Conservation (phyloP, 2,888 invertebrate genomes). For the Eupsilia transversa region DNA sequence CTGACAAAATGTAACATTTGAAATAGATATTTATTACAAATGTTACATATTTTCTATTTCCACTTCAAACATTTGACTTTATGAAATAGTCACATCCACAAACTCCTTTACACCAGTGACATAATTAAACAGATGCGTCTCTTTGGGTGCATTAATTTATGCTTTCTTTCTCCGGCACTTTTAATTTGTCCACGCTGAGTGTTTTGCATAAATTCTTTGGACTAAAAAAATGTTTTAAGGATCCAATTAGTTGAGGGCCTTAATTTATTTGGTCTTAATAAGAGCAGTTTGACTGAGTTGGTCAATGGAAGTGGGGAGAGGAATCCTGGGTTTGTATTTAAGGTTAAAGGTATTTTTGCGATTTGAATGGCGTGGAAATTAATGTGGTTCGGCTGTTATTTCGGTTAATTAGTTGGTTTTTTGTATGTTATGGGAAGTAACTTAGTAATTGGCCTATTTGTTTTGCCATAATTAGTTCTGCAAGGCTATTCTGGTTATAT, state of each 20-base stretch:
- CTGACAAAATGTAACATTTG: no score
- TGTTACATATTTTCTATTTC: no score
- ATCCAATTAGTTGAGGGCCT: constrained; percentile 84
- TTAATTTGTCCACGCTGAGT: constrained; percentile 88
- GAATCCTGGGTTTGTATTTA: constrained; percentile 53
- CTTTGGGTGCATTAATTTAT: constrained; percentile 89
- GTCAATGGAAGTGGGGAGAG: constrained; percentile 64
- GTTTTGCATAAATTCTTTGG: constrained; percentile 89
- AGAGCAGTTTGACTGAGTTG: constrained; percentile 75
- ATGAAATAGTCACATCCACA: constrained; percentile 75
- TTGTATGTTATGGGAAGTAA: not conserved
- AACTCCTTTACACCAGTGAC: constrained; percentile 62
- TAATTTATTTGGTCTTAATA: constrained; percentile 88
- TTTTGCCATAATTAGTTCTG: not conserved
- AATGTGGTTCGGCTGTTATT: not conserved
- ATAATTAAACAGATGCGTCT: constrained; percentile 88
- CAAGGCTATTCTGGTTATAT: not conserved
- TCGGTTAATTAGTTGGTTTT: constrained; percentile 13
- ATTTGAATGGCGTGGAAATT: constrained; percentile 31
- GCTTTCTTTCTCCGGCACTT: constrained; percentile 81
- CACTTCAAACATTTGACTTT: no score
- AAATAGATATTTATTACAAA: no score
- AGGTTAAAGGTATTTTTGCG: constrained; percentile 43
- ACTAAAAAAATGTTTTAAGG: constrained; percentile 79
- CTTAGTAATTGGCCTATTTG: not conserved